Base-by-base conservation (phyloP, 2,797 vertebrate genomes). In the Hippoglossus hippoglossus region DNA sequence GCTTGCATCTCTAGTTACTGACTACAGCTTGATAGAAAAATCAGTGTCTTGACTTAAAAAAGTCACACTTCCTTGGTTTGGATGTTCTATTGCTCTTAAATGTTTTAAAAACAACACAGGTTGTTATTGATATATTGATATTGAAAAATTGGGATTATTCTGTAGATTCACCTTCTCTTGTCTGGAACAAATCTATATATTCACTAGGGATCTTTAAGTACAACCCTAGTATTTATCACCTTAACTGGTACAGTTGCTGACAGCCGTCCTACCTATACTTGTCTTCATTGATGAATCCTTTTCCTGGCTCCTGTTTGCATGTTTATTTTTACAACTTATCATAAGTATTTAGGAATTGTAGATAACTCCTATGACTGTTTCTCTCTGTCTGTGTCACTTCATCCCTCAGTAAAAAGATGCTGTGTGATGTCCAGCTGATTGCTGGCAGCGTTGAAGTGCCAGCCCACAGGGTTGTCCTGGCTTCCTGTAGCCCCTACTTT, bases 401-500 rank as follows among this genome's bases (percentile, higher is more conserved):
- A 1, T 75, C 82, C 57, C 85, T 25, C 92, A 99, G 98, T 92
- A 96, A 97, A 89, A 95, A 93, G 87, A 94, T 97, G 91, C 94
- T 99, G 74, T 99, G 98, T 79, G 98, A 99, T 16, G 96, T 99
- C 87, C 94, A 96, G 92, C 95, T 99, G 71, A 94, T 98, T 86
- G 98, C 97, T 0, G 98, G 96, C 73, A 94, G 94, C 2, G 92
- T 96, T 8, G 95, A 97, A 84, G 96, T 99, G 77, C 95, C 97
- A 69, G 98, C 97, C 25, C 98, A 99, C 90, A 94, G 95, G 6
- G 94, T 99, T 90, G 96, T 99, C 75, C 93, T 99, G 73, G 96
- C 98, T 0, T 96, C 98, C 88, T 98, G 97, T 86, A 99, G 98
- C 89, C 97, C 97, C 36, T 99, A 99, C 87, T 99, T 99, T 75